Evolutionary conservation across 2,888 invertebrate genomes (phyloP), one percentile per base, ranked within the genome.

Genomic region (Rhagophthalmus giganteus): DNA sequence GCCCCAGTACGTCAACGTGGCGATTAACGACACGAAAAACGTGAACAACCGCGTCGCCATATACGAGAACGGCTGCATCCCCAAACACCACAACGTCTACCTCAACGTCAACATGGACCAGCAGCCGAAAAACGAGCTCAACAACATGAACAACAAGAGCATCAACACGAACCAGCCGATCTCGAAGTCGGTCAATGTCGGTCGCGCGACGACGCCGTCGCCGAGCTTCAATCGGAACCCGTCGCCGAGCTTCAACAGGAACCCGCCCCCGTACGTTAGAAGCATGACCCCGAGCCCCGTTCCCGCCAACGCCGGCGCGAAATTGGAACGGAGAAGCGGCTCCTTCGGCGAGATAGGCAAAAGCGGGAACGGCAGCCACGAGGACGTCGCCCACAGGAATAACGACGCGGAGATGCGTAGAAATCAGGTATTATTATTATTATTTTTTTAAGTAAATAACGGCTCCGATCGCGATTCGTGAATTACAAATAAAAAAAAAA

Each of bases 171-270:
- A 58, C 34, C 55, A 56, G 24, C 33, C 57, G 13, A 68, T 60
- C 47, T 5, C 7, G 20, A 71, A 73, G 51, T 69, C 71, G 30
- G 63, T 69, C 14, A 73, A 73, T 54, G 58, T 70, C 3, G 72
- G 69, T 39, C 72, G 74, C 31, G 70, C 74, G 12, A 72, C 75
- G 13, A 68, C 74, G 3, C 79, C 79, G 1, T 79, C 79, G 57
- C 79, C 80, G 0, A 76, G 76, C 13, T 80, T 77, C 59, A 78
- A 79, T 64, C 71, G 77, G 3, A 76, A 77, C 59, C 77, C 77
- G 1, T 68, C 68, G 56, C 53, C 50, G 0, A 55, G 55, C 14
- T 51, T 47, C 27, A 51, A 51, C 67, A 73, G 79, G 10, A 78
- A 79, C 62, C 78, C 78, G 0, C 69, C 68, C 35, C 66, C 64